Evolutionary conservation across 2,888 invertebrate species (phyloP).

Genomic region (Oxycera nigricornis): DNA sequence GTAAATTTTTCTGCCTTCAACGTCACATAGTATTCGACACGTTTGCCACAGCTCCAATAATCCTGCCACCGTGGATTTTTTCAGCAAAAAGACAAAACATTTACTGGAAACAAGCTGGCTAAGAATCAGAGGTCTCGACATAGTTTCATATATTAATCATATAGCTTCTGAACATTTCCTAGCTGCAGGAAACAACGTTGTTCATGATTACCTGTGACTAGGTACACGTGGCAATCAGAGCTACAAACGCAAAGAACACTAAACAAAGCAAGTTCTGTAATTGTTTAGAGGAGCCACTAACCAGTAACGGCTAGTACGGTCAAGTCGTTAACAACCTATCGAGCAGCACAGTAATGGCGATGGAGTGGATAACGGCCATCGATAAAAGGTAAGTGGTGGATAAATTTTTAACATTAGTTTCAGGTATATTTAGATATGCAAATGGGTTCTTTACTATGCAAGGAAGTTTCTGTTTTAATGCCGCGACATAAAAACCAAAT

Average conservation of each 20-base stretch:
- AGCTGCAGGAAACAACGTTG: background rate
- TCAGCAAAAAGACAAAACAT: no score
- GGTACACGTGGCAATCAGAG: background rate
- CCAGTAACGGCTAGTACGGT: background rate
- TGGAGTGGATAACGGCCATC: constrained; percentile 67
- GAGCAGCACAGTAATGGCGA: constrained; percentile 58
- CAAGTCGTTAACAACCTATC: background rate
- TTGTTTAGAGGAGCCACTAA: background rate
- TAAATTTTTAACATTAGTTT: no score
- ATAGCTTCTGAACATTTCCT: background rate
- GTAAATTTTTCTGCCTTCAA: no score
- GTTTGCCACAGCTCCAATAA: no score
- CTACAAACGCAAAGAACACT: background rate
- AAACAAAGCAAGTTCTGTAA: background rate
- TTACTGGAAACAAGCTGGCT: no score
- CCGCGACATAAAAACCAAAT: no score
- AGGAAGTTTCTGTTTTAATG: no score
- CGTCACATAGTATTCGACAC: no score
- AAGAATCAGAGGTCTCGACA: no score
- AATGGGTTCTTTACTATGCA: background rate
- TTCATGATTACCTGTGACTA: background rate
- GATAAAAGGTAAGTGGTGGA: constrained; percentile 63
- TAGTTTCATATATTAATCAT: no score
- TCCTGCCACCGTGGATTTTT: no score
- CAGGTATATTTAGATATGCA: no score